Base-by-base conservation (phyloP, 2,888 invertebrate species). In the Acanthacorydalis orientalis region DNA sequence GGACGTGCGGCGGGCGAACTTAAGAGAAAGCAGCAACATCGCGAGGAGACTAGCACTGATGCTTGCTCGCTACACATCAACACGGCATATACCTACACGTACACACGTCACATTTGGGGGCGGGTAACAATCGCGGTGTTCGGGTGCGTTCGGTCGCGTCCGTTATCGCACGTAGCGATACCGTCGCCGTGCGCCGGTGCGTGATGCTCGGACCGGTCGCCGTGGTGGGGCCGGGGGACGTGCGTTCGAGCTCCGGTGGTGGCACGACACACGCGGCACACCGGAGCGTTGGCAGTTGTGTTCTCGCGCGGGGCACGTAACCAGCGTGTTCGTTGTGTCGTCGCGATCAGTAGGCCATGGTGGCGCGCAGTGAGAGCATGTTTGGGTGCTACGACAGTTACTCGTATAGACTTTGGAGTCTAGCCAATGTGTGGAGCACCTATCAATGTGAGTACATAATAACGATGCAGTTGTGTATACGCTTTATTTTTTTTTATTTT, bases 291-390 rank as follows among this genome's bases (percentile, higher is more conserved):
- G 47, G 51, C 40, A 47, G 47, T 46, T 45, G 49, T 35, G 35
- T 16, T 37, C 50, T 46, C 45, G 41, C 45, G 43, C 44, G 45
- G 43, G 48, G 49, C 41, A 42, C 47, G 51, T 51, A 48, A 50
- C 48, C 31, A 37, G 43, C 50, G 42, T 40, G 52, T 50, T 49
- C 50, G 48, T 23, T 23, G 46, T 50, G 49, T 46, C 58, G 67
- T 61, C 68, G 69, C 68, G 59, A 71, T 63, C 76, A 78, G 79
- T 80, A 75, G 76, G 81, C 78, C 78, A 82, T 82, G 81, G 82
- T 83, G 76, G 80, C 80, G 77, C 78, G 78, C 70, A 74, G 77
- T 74, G 79, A 73, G 72, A 78, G 75, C 73, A 81, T 78, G 79
- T 78, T 77, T 74, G 77, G 77, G 65, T 77, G 77, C 71, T 78